Conservation (phyloP, 2,888 invertebrate species). For the Trichogramma dendrolimi region DNA sequence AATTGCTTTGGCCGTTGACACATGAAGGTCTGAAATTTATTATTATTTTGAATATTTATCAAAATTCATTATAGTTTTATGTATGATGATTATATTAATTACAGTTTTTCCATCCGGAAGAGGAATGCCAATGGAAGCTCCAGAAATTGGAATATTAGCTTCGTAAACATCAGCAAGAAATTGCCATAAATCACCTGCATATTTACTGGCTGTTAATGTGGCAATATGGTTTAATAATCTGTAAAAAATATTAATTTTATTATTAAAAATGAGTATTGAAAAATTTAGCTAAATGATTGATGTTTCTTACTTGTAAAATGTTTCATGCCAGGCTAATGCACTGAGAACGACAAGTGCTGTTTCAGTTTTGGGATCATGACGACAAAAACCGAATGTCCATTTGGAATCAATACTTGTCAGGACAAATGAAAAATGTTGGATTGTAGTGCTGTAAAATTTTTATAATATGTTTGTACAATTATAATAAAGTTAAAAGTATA, state of each 20-base stretch:
- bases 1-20: constrained; percentile 75
- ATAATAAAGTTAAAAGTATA: constrained; percentile 1
- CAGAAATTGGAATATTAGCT: constrained; percentile 66
- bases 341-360: constrained; percentile 82
- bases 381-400: constrained; percentile 96
- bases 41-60: constrained; percentile 1
- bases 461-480: not conserved
- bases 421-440: constrained; percentile 95
- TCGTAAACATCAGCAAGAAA: constrained; percentile 68
- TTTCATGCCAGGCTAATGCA: constrained; percentile 94
- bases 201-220: constrained; percentile 64
- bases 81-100: constrained; percentile 32
- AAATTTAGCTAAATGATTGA: constrained; percentile 3
- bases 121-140: constrained; percentile 61
- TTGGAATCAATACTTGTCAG: constrained; percentile 91
- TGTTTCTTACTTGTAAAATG: constrained; percentile 77
- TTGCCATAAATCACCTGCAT: constrained; percentile 57
- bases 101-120: constrained; percentile 57
- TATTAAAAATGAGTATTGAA: constrained; percentile 5
- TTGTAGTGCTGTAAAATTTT: constrained; percentile 64
- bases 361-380: constrained; percentile 86
- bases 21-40: constrained; percentile 65
- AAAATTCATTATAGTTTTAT: not conserved
- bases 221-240: constrained; percentile 80
- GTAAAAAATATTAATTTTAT: constrained; percentile 22